Base-by-base conservation (phyloP, 1,140 invertebrate genomes). In the Akabosia matsudoensis region DNA sequence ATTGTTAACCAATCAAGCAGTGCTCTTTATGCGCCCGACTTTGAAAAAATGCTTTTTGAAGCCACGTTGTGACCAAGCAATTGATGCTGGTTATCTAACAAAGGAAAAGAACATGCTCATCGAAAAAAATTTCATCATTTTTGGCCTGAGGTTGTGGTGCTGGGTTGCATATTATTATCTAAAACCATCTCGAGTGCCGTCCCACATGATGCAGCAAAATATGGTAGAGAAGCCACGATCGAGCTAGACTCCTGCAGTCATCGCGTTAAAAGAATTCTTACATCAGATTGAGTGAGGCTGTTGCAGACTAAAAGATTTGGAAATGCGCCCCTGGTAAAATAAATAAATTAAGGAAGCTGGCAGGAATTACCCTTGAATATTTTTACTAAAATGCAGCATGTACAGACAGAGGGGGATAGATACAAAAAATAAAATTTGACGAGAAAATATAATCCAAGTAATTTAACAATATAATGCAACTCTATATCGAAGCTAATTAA, bases 121-220 rank as follows among this genome's bases (percentile, higher is more conserved):
- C 37, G 37, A 18, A 45, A 18, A 18, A 45, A 10, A 10, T 45
- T 45, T 45, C 18, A 45, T 45, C 37, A 45, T 45, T 45, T 45
- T 45, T 18, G 7, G 7, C 18, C 7, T 45, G 37, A 10, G 18
- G 7, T 18, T 10, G 37, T 45, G 37, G 7, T 45, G 37, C 37
- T 45, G 37, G 37, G 24, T 61, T 61, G 54, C 54, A 61, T 61
- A 61, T 61, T 61, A 61, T 61, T 61, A 61, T 61, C 54, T 16
- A 22, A 14, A 61, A 61, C 24, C 54, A 61, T 61, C 54, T 16
- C 54, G 54, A 61, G 13, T 61, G 54, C 24, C 24, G 54, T 45
- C 54, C 24, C 24, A n/a, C 54, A 61, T 61, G 13, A 61, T 61
- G 24, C 54, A 61, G 54, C 54, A 13, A n/a, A 45, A 18, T 18